Evolutionary conservation across 1,140 invertebrate genomes (phyloP).

Genomic region (Cherax quadricarinatus): DNA sequence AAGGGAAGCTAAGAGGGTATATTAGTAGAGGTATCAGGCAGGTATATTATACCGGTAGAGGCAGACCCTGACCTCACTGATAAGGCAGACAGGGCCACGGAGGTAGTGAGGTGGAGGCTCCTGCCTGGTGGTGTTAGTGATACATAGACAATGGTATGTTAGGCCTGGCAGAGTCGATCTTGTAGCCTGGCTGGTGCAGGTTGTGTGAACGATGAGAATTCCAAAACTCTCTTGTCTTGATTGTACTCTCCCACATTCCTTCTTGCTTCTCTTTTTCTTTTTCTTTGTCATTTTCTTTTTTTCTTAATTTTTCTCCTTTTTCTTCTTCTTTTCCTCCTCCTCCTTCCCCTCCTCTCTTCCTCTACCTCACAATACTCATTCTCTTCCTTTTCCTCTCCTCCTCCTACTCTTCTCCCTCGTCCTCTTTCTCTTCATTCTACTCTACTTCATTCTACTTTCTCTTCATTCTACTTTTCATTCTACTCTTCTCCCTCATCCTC

Average conservation of each 20-base stretch:
- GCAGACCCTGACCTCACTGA: too few relatives aligned
- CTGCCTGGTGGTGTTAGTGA: neutral
- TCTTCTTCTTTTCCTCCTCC: neutral
- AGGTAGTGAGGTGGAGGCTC: neutral
- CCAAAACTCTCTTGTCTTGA: neutral
- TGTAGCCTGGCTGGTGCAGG: neutral
- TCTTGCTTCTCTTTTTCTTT: neutral
- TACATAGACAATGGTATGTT: neutral
- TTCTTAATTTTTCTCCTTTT: neutral
- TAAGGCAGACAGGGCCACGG: neutral
- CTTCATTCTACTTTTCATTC: neutral
- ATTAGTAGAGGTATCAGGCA: too few relatives aligned
- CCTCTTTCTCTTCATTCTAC: neutral
- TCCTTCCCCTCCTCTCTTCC: neutral
- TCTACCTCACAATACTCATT: neutral
- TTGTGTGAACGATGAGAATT: neutral
- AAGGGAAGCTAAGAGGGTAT: too few relatives aligned
- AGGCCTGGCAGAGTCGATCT: neutral
- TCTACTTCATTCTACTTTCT: neutral
- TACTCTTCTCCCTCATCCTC: neutral
- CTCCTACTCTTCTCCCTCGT: too few relatives aligned
- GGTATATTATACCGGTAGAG: too few relatives aligned
- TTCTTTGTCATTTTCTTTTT: too few relatives aligned
- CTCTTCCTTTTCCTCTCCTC: neutral
- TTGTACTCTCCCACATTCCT: neutral